Percentiles rank a stretch among this genome's conserved stretches.
Evolutionary conservation across 2,113 vertebrate species (phyloP).

Genomic region (Rhodinocichla rosea): DNA sequence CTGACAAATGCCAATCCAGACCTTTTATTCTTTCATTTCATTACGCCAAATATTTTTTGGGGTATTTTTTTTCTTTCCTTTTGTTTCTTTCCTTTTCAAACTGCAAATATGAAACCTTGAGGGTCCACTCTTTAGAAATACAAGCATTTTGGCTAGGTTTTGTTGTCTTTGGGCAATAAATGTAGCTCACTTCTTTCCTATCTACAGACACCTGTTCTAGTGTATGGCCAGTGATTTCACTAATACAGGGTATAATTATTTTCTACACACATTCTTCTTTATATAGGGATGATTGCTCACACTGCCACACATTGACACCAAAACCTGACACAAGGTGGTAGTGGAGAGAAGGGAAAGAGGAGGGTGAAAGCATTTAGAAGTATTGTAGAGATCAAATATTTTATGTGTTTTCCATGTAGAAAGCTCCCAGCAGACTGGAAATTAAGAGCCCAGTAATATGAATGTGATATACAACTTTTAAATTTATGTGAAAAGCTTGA

Average conservation of each 20-base stretch:
- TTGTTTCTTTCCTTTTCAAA: background rate
- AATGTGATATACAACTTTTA: background rate
- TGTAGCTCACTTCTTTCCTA: background rate
- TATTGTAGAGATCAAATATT: background rate
- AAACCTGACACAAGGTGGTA: conserved; percentile 46
- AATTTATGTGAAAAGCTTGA: background rate
- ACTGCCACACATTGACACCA: background rate
- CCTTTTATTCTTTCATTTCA: background rate
- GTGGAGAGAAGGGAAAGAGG: conserved; percentile 1
- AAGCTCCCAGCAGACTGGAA: background rate
- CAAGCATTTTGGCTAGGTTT: background rate
- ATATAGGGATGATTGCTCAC: background rate
- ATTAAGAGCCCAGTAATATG: background rate
- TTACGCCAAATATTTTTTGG: background rate
- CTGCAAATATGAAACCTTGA: accelerated
- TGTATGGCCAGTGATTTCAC: background rate
- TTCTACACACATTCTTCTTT: background rate
- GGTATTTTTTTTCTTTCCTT: background rate
- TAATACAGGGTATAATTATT: background rate
- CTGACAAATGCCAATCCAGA: background rate
- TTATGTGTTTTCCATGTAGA: background rate
- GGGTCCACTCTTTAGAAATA: background rate
- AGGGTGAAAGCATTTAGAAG: background rate
- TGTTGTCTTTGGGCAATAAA: background rate
- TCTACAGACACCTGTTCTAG: background rate